Conservation (phyloP, 2,797 vertebrate genomes). For the Malacoctenus gilli region DNA sequence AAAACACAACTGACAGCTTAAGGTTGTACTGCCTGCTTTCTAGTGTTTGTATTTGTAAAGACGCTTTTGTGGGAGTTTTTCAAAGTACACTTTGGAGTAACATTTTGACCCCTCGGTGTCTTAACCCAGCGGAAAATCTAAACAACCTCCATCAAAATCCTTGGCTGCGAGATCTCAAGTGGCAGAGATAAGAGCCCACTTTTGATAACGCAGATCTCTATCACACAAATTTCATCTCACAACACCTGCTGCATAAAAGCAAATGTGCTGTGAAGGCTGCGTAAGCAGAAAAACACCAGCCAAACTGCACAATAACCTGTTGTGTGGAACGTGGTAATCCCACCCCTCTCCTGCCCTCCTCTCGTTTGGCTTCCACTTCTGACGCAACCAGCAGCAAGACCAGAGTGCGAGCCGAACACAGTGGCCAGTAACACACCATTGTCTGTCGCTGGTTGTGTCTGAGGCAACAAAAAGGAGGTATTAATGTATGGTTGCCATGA, state of each 20-base stretch:
- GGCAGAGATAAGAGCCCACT: constrained; percentile 31
- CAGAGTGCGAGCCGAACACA: constrained; percentile 36
- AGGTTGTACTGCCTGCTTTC: not conserved
- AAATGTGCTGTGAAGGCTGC: constrained; percentile 38
- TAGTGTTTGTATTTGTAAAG: not conserved
- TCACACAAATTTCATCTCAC: constrained; percentile 27
- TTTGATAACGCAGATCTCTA: constrained; percentile 34
- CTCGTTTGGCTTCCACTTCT: constrained; percentile 33
- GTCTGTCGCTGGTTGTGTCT: constrained; percentile 33
- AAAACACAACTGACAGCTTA: not conserved
- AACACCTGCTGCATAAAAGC: constrained; percentile 34
- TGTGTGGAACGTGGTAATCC: constrained; percentile 35
- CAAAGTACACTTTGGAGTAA: not conserved
- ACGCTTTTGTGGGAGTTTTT: not conserved
- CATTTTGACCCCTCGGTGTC: not conserved
- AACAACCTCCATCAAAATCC: constrained; percentile 7
- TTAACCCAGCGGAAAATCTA: constrained; percentile 4
- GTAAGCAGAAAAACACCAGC: constrained; percentile 25
- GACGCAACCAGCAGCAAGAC: constrained; percentile 73
- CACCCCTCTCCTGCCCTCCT: constrained; percentile 10
- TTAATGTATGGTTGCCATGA: constrained; percentile 21
- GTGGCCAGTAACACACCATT: constrained; percentile 17
- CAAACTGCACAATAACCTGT: constrained; percentile 44
- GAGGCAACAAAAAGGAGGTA: constrained; percentile 22
- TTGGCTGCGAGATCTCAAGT: constrained; percentile 23